phyloP scores from a whole-genome alignment of 2,888 invertebrate genomes.

The Xestia rhomboidea region DNA sequence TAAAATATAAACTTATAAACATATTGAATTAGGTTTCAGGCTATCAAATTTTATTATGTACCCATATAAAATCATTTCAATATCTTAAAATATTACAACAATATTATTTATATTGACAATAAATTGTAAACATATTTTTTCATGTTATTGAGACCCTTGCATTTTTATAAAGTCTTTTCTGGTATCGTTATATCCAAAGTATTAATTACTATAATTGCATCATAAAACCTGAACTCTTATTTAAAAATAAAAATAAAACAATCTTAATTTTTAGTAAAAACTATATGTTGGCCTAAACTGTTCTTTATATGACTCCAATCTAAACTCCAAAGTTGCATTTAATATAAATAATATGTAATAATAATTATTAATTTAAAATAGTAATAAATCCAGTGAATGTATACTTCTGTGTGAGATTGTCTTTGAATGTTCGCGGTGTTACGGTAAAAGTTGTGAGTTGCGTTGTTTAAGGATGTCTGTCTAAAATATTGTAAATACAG shows the following conservation, averaged over 20 bases:
- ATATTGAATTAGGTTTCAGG: slow-evolving; percentile 25
- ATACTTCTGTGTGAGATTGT: slow-evolving; percentile 51
- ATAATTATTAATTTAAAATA: slow-evolving; percentile 39
- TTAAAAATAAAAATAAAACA: background rate
- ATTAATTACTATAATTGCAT: background rate
- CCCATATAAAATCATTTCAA: background rate
- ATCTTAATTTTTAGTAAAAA: slow-evolving; percentile 46
- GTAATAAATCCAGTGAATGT: slow-evolving; percentile 46
- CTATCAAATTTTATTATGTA: slow-evolving; percentile 13
- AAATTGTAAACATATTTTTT: background rate
- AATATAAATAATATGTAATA: slow-evolving; percentile 30
- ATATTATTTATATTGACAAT: background rate
- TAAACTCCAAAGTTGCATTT: slow-evolving; percentile 61
- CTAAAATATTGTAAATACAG: background rate
- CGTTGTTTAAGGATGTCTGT: slow-evolving; percentile 3
- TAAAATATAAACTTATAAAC: slow-evolving; percentile 1
- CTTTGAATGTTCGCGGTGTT: slow-evolving; percentile 39
- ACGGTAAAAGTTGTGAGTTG: slow-evolving; percentile 22
- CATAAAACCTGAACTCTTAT: slow-evolving; percentile 1
- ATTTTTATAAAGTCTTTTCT: background rate
- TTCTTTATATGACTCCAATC: slow-evolving; percentile 51
- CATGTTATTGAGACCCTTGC: background rate
- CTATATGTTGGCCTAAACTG: slow-evolving; percentile 61
- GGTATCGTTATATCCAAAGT: background rate
- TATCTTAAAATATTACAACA: background rate